Base-by-base conservation (phyloP, 2,113 vertebrate species). In the Paracanthobrama guichenoti region DNA sequence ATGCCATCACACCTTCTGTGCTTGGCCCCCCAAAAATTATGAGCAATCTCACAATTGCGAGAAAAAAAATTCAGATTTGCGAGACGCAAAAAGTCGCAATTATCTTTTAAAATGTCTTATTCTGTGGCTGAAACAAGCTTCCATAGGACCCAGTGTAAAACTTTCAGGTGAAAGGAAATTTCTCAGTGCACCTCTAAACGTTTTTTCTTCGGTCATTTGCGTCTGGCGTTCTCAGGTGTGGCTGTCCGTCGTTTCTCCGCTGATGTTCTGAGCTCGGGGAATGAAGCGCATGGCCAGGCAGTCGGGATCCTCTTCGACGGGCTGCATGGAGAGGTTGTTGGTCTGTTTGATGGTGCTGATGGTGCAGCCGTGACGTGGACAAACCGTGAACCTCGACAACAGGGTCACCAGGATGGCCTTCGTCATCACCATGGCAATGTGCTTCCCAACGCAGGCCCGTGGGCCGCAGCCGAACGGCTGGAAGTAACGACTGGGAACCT, bases 401-500 rank as follows among this genome's bases (percentile, higher is more conserved):
- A 99, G 88, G 3, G 97, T 96, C 78, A 96, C 96, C 79, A 99
- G 91, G 86, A 97, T 94, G 18, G 93, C 94, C 90, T 99, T 99
- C 96, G 98, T 97, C 98, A 99, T 99, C 53, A 97, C 96, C 97
- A 97, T 97, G 89, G 97, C 95, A 3, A 98, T 96, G 85, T 97
- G 97, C 87, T 99, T 99, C 11, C 98, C 98, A 31, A 96, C 97
- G 2, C 97, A 99, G 77, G 95, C 93, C 0, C 98, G 96, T 18
- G 97, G 97, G 10, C 98, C 97, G 0, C 95, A 97, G 8, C 98
- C 98, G 62, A 99, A 99, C 0, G 97, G 97, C 42, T 99, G 98
- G 89, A 98, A 99, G 88, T 95, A 98, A 53, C 97, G 96, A 3
- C 92, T 95, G 46, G 97, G 98, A 83, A 99, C 98, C 98, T 99